Base-by-base conservation (phyloP, 2,888 invertebrate genomes). In the Drosophila buzzatii region DNA sequence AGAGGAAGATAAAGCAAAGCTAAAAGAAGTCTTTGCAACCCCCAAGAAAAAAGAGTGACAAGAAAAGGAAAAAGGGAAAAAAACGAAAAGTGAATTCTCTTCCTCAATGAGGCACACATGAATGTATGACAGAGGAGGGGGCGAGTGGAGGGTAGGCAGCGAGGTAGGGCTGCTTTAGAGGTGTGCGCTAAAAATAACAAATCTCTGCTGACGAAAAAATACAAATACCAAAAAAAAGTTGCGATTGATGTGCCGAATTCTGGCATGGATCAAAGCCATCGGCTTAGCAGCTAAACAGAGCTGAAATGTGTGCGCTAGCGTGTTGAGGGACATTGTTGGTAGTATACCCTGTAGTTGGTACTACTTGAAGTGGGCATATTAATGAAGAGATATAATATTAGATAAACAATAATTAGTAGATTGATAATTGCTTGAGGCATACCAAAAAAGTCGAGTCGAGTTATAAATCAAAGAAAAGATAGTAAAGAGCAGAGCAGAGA, bases 161-260 rank as follows among this genome's bases (percentile, higher is more conserved):
- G 47, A 5, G 5, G n/a, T 33, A 18, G 14, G 20, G 16, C 35
- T 45, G 23, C 33, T 10, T 37, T 58, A 57, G 53, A 68, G 70
- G 62, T 76, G 77, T 66, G 33, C 68, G 66, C 70, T 63, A 39
- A 71, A 75, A 87, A 86, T 83, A 75, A 84, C 87, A 79, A 72
- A 72, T 75, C 70, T 83, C 63, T 70, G 74, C 31, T 10, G 49
- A 49, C 51, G 49, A 10, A 45, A 57, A 33, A 6, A 27, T 27
- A 27, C 27, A 27, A 27, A 27, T 27, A 27, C 14, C 14, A 37
- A 39, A 16, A 39, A 39, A 35, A 55, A 41, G 41, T 37, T 55
- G 59, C 75, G 76, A 86, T 82, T 86, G 87, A 83, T 73, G 75
- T 73, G 76, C 64, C 70, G 61, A 65, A 67, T 61, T 60, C 56